Evolutionary conservation across 2,113 vertebrate species (phyloP), one percentile per base, ranked within the genome.

Genomic region (Strigops habroptila): DNA sequence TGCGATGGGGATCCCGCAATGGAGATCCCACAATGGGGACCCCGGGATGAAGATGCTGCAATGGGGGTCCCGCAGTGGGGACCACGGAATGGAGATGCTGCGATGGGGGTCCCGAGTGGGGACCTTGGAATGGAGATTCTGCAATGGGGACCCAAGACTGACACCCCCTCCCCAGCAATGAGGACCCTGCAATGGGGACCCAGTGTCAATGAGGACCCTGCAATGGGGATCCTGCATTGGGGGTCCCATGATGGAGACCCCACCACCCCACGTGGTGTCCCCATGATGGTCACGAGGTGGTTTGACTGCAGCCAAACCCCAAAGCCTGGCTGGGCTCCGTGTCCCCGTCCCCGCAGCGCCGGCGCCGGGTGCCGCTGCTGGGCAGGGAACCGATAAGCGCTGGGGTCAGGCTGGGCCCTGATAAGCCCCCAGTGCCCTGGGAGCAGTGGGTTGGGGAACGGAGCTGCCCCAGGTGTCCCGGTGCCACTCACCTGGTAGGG

Each of bases 401-500:
- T n/a, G 86, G 75, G 1, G 9, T 49, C 39, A 1, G 43, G 31
- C 64, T 18, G 90, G 35, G 60, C 25, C 62, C 75, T 7, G 15
- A 68, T 90, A 80, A 64, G 24, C 3, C 14, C 41, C 39, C 3
- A 0, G 59, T 41, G 52, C 22, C 30, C 5, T 0, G 3, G 70
- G 73, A 68, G 44, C 7, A 3, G 0, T 12, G 76, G 67, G 37
- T 0, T 0, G 41, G 49, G 33, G 3, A 78, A 24, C 0, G 4
- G 82, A 62, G 65, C 39, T 46, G 49, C 22, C 18, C 13, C 1
- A 6, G 76, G 70, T 68, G 46, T 79, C 73, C 90, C 6, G 8
- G 28, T 1, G 2, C 52, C 79, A 88, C 96, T 97, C 74, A 98
- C 98, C 98, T 98, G 98, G 89, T 98, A 97, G 6, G 97, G 97